phyloP scores from a whole-genome alignment of 2,797 vertebrate species.

The Dendrocincla tyrannina region DNA sequence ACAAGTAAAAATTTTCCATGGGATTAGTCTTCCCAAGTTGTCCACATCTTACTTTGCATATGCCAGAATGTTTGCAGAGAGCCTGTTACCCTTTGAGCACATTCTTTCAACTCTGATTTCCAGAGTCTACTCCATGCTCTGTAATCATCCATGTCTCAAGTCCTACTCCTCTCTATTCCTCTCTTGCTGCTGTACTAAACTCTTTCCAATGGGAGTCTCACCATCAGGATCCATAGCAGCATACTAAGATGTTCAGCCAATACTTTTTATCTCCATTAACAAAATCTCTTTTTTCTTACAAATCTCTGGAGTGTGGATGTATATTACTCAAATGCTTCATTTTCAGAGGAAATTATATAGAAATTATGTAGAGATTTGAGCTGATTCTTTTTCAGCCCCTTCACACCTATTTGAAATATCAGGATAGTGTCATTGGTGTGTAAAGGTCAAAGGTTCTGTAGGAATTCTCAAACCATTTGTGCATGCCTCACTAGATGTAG shows the following conservation, averaged over 20 bases:
- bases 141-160: background rate
- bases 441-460: conserved; percentile 12
- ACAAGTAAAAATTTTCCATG: background rate
- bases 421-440: background rate
- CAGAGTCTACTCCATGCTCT: background rate
- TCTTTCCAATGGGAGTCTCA: background rate
- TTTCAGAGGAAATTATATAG: background rate
- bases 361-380: background rate
- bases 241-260: background rate
- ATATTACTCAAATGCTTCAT: background rate
- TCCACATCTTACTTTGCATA: background rate
- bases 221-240: background rate
- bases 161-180: background rate
- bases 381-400: background rate
- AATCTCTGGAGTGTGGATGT: background rate
- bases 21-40: background rate
- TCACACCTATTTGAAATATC: conserved; percentile 27
- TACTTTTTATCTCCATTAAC: background rate
- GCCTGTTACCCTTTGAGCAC: background rate
- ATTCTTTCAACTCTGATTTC: background rate
- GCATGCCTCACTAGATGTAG: conserved; percentile 11
- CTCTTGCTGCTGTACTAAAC: background rate
- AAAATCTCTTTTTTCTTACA: background rate
- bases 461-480: conserved; percentile 13
- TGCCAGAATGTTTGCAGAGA: background rate